phyloP scores from a whole-genome alignment of 2,797 vertebrate genomes.

The Silurus aristotelis region DNA sequence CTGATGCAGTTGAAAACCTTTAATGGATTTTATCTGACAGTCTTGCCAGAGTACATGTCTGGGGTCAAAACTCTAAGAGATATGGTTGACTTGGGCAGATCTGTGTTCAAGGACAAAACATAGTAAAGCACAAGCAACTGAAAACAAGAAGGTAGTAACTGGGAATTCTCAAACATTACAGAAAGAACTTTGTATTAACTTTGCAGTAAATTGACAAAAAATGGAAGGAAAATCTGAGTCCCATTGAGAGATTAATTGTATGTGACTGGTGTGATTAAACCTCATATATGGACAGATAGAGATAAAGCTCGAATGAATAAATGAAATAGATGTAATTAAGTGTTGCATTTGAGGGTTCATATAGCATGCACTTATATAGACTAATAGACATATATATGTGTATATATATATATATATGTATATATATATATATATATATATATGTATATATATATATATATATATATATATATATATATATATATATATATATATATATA shows the following conservation, averaged over 20 bases:
- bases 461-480: no score
- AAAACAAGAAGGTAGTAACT: not conserved
- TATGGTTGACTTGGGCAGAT: not conserved
- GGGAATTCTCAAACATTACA: not conserved
- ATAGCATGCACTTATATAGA: no score
- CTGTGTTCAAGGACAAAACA: not conserved
- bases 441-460: no score
- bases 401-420: no score
- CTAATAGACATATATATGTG: no score
- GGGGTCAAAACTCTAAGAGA: not conserved
- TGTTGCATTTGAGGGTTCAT: no score
- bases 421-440: no score
- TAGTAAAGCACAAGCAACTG: not conserved
- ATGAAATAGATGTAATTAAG: no score
- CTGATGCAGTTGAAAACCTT: not conserved
- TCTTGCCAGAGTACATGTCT: not conserved
- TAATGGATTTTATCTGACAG: not conserved
- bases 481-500: conserved; percentile 28
- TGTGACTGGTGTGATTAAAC: not conserved
- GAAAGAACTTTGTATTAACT: not conserved
- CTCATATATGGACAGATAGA: not conserved
- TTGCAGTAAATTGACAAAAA: not conserved
- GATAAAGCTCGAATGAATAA: no score
- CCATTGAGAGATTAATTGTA: not conserved
- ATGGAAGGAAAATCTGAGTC: not conserved